Evolutionary conservation across 2,797 vertebrate species (phyloP), one percentile per base, ranked within the genome.

Genomic region (Schizopygopsis malacanthus): DNA sequence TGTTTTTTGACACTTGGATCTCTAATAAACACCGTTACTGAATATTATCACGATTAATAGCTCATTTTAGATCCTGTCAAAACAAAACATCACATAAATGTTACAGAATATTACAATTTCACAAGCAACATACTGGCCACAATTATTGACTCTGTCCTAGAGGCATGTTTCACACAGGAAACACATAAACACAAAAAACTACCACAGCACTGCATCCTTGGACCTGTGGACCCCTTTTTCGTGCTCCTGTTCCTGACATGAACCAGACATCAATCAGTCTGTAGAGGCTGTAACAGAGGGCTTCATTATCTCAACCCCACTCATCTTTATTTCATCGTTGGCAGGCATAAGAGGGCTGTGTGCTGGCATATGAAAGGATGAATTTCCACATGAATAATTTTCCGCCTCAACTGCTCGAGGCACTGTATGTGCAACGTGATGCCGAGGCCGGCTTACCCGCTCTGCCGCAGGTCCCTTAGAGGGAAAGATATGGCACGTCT

Each of bases 381-480:
- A 94, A 92, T 94, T 93, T 94, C 91, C 92, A 93, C 93, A 93
- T 93, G 88, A 89, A 94, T 94, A 92, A 94, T 93, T 93, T 90
- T 90, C 87, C 76, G n/a, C 22, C 50, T 10, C 71, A 86, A 85
- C 15, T 18, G 70, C 93, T 85, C 43, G 33, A 5, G 91, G 93
- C 78, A 83, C 84, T 28, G 15, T 73, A 79, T 61, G 80, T n/a
- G 86, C 39, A 61, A 69, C 41, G 79, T 84, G 15, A 81, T 80
- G 33, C 75, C 6, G 47, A 54, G 39, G 47, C 25, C 69, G 18
- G n/a, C 37, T 83, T 59, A 63, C 50, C 33, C 63, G 8, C 41
- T 78, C 52, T 61, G n/a, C 28, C 10, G 39, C 43, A 15, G 69
- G 43, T 22, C 69, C 77, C 70, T 47, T 52, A 22, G 37, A 63